Evolutionary conservation across 2,113 vertebrate genomes (phyloP), one percentile per base, ranked within the genome.

Genomic region (Murina feae): DNA sequence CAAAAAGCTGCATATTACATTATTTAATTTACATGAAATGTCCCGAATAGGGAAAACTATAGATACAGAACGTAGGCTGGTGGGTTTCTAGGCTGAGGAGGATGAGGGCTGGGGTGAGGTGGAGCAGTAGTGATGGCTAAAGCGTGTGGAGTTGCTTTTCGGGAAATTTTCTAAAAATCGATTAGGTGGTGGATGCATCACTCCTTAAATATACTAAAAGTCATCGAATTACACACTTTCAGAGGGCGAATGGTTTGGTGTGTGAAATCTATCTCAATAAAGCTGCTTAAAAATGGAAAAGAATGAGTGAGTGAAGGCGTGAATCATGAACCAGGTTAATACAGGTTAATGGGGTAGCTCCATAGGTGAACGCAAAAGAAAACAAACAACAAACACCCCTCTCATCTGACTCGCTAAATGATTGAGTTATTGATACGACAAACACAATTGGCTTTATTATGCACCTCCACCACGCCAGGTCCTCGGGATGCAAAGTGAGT

Each of bases 381-480:
- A 78, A 76, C 3, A 25, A 53, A 80, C 14, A 37, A 79, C 35
- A 79, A 79, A 28, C 21, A 6, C 21, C 10, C 32, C 42, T 66
- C 55, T 71, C 39, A 30, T 25, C 39, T 17, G 53, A 39, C 28
- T 39, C 18, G 25, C 16, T 65, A 83, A 72, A 35, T 55, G 39
- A 51, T 0, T 32, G 58, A 84, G 32, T 53, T 86, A 21, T 42
- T 91, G 55, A 30, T 16, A 49, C 18, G 20, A 14, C 9, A n/a
- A 16, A 4, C 5, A 44, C 28, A 58, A 47, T 8, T 1, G 1
- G 37, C 12, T 76, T 60, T 12, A 4, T 14, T 4, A 4, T 13
- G 11, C 47, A 58, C 11, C 30, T 55, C 39, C 47, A 51, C 68
- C 32, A 12, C 1, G 44, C 23, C 21, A 11, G 30, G 5, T 20